phyloP scores from a whole-genome alignment of 2,797 vertebrate genomes.

The Lacerta bilineata region DNA sequence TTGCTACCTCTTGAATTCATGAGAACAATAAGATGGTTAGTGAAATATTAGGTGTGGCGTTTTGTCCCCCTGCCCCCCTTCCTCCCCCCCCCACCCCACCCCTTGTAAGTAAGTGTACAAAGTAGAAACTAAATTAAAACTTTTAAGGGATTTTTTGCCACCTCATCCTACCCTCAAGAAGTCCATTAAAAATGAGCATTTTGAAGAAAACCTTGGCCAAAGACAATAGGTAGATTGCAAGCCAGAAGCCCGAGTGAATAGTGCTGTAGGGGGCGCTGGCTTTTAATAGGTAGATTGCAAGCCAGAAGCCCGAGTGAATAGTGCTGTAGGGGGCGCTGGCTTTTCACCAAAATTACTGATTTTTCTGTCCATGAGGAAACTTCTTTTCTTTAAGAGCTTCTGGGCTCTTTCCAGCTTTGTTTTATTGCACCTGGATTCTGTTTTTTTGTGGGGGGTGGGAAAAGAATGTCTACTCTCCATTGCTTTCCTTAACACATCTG shows the following conservation, averaged over 20 bases:
- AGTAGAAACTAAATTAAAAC: conserved; percentile 80
- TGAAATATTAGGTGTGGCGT: conserved; percentile 79
- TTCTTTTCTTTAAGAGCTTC: conserved; percentile 51
- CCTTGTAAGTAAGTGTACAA: conserved; percentile 90
- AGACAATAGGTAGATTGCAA: conserved; percentile 68
- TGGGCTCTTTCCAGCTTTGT: conserved; percentile 73
- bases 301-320: conserved; percentile 62
- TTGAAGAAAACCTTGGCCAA: conserved; percentile 72
- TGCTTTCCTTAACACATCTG: conserved; percentile 69
- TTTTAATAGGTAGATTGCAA: conserved; percentile 58
- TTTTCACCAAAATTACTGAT: conserved; percentile 55
- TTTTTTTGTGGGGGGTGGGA: conserved; percentile 26
- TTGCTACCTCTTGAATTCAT: conserved; percentile 95
- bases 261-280: conserved; percentile 55
- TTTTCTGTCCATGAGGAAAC: conserved; percentile 58
- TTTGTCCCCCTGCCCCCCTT: conserved; percentile 49
- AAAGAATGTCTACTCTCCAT: conserved; percentile 64
- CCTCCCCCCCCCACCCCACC: conserved; percentile 61
- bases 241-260: conserved; percentile 62
- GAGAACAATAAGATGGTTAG: conserved; percentile 90
- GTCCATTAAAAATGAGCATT: conserved; percentile 69
- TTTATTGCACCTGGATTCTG: conserved; percentile 75
- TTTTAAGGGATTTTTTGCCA: conserved; percentile 77
- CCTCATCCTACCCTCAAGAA: conserved; percentile 72
- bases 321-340: conserved; percentile 57